Evolutionary conservation across 2,888 invertebrate species (phyloP), one percentile per base, ranked within the genome.

Genomic region (Hemistola chrysoprasaria): DNA sequence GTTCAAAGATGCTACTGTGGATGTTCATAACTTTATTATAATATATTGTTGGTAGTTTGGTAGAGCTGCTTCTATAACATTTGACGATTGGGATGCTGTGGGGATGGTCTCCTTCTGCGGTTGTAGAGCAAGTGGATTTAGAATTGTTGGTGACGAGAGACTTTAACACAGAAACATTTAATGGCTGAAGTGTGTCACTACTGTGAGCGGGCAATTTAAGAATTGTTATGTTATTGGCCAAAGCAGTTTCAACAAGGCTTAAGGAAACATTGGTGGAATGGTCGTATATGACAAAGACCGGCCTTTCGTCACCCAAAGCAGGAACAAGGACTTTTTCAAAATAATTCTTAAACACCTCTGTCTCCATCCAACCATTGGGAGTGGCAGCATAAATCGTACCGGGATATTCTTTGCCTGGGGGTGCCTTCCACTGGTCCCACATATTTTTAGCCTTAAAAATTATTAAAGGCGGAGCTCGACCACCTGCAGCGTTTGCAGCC

Each of bases 331-430:
- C 33, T 39, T 62, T 65, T 53, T 44, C 24, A 25, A 71, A 44
- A 34, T 66, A 71, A 41, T 63, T 65, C 8, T 45, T 32, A 40
- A 71, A 73, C 4, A 66, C 62, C 9, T 53, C 51, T 22, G 53
- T 56, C 10, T 62, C 63, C 60, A 62, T 70, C 65, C 63, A 65
- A 0, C 73, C 68, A 8, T 59, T 65, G 7, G 11, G 40, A 28
- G 64, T 70, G 1, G 73, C 70, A 3, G 61, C 59, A 53, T 65
- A 63, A 7, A 67, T 29, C 1, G 63, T 47, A 28, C 62, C 53
- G 39, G 27, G 27, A 27, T 11, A 27, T 27, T 27, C 11, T 27
- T 11, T 11, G 10, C 7, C 27, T 11, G 27, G 27, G 11, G 27
- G 27, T 11, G 27, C 27, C 11, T 11, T 11, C 34, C 34, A 34